A percentile compares a stretch with the other conserved stretches of the same genome.
Conservation (phyloP, 2,113 vertebrate species). For the Onychostruthus taczanowskii region DNA sequence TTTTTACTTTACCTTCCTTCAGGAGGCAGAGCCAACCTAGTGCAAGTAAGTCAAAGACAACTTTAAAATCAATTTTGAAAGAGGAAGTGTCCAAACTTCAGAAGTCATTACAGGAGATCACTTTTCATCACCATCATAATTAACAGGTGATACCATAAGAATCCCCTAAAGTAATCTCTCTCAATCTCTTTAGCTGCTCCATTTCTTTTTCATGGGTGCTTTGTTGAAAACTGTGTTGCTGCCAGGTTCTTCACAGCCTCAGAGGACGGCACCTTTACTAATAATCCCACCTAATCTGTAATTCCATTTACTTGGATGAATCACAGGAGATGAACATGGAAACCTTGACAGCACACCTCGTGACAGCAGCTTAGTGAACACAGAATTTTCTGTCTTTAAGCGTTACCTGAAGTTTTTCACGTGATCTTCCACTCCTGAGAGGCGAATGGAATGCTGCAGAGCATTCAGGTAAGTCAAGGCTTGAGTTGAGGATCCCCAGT, state of each 20-base stretch:
- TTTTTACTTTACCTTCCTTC: background rate
- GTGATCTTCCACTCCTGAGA: conserved; percentile 94
- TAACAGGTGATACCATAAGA: fast-evolving
- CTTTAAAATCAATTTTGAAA: background rate
- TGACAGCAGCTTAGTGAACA: background rate
- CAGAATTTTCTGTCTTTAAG: background rate
- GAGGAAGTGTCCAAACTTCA: background rate
- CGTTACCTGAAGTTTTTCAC: conserved; percentile 95
- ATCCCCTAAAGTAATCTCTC: background rate
- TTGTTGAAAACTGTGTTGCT: background rate
- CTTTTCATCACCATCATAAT: background rate
- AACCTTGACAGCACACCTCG: fast-evolving
- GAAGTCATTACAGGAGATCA: background rate
- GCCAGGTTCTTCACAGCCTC: background rate
- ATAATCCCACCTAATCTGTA: background rate
- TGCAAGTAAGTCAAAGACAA: background rate
- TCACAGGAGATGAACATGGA: background rate
- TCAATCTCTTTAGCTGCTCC: background rate
- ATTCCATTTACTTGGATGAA: background rate
- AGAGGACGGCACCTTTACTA: background rate
- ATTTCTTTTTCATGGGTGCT: background rate
- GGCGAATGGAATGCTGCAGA: conserved; percentile 90
- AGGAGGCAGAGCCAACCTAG: background rate
- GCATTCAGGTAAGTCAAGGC: conserved; percentile 95
- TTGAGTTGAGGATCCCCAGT: conserved; percentile 99